A percentile compares a stretch with the other conserved stretches of the same genome.
Evolutionary conservation across 2,888 invertebrate genomes (phyloP).

Genomic region (Cosmorhoe ocellata): DNA sequence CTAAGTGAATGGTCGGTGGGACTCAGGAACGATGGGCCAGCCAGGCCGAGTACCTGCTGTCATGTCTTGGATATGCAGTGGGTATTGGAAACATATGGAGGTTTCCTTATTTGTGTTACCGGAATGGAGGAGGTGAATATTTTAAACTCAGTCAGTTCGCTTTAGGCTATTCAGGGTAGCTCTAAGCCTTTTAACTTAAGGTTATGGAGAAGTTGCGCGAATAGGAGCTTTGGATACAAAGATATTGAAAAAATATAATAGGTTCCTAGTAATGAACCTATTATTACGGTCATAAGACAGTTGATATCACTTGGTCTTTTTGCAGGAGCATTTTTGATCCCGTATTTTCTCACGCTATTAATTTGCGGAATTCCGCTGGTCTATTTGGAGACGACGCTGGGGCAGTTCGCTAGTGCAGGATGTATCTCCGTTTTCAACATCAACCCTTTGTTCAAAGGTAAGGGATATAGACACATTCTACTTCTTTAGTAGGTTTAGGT

Average conservation of each 20-base stretch:
- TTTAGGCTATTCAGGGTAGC: too few species aligned
- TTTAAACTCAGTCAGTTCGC: too few species aligned
- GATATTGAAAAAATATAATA: too few species aligned
- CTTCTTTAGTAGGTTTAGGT: too few species aligned
- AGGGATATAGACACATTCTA: background rate
- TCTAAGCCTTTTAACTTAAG: too few species aligned
- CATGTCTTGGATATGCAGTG: constrained; percentile 92
- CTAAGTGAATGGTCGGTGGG: constrained; percentile 54
- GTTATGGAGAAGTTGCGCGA: too few species aligned
- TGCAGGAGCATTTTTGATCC: constrained; percentile 93
- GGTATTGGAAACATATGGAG: constrained; percentile 94
- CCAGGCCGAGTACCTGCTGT: constrained; percentile 90
- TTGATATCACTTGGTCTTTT: constrained; percentile 23
- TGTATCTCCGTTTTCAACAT: constrained; percentile 91
- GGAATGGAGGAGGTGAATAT: constrained; percentile 90
- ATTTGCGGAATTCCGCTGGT: constrained; percentile 94
- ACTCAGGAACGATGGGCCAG: constrained; percentile 86
- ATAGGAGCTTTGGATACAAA: too few species aligned
- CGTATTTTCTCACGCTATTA: constrained; percentile 90
- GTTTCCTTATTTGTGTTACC: constrained; percentile 93
- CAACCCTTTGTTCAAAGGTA: constrained; percentile 93
- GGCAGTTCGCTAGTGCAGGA: constrained; percentile 92
- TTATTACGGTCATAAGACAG: too few species aligned
- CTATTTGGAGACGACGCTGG: constrained; percentile 92
- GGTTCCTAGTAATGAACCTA: too few species aligned